Conservation (phyloP, 2,797 vertebrate genomes). For the Gambusia yucatana region DNA sequence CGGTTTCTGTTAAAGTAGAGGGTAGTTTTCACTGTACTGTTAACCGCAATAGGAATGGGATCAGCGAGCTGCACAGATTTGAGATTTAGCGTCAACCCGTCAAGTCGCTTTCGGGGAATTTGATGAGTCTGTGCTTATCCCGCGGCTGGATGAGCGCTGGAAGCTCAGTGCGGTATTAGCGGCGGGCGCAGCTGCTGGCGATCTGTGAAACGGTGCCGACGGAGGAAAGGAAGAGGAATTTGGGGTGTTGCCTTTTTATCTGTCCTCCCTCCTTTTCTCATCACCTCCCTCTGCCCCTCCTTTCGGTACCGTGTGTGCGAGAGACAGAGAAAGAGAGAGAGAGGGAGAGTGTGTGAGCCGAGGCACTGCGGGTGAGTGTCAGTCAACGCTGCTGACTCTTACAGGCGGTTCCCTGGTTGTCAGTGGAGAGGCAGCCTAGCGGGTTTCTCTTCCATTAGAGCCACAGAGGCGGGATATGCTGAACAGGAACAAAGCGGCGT, state of each 20-base stretch:
- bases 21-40: neutral
- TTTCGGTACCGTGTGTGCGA: slow-evolving; percentile 27
- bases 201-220: slow-evolving; percentile 58
- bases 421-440: slow-evolving; percentile 35
- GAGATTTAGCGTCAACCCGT: slow-evolving; percentile 52
- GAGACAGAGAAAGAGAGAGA: slow-evolving; percentile 16
- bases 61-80: slow-evolving; percentile 16
- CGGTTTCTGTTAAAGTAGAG: neutral
- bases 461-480: slow-evolving; percentile 58
- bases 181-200: slow-evolving; percentile 78
- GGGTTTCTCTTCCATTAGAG: neutral
- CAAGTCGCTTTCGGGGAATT: slow-evolving; percentile 50
- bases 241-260: slow-evolving; percentile 80
- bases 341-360: slow-evolving; percentile 29
- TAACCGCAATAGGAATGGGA: slow-evolving; percentile 17
- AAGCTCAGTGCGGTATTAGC: slow-evolving; percentile 51
- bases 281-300: slow-evolving; percentile 53
- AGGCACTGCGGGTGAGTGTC: slow-evolving; percentile 73
- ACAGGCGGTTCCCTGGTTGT: slow-evolving; percentile 56
- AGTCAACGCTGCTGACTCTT: slow-evolving; percentile 69
- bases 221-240: slow-evolving; percentile 63
- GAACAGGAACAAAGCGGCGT: slow-evolving; percentile 69
- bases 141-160: slow-evolving; percentile 52
- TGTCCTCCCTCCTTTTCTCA: slow-evolving; percentile 57
- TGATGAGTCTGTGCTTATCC: slow-evolving; percentile 60